Percentiles rank a stretch among this genome's conserved stretches.
Conservation (phyloP, 2,113 vertebrate species). For the Xyrauchen texanus region DNA sequence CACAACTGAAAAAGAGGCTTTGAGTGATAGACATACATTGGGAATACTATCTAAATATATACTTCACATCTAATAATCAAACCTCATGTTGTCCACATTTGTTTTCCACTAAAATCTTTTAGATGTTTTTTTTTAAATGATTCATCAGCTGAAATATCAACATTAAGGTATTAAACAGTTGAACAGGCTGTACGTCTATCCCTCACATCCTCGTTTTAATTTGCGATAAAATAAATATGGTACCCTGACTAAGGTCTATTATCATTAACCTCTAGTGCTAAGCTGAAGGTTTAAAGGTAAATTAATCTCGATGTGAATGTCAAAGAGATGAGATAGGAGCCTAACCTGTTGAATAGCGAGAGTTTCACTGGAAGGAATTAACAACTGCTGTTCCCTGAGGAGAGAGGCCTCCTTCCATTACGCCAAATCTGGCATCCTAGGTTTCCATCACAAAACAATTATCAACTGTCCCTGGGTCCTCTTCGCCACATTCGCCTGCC, state of each 20-base stretch:
- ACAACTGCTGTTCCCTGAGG: slow-evolving; percentile 58
- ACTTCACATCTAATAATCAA: no score
- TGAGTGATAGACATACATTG: no score
- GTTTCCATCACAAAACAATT: slow-evolving; percentile 56
- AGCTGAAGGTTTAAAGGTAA: slow-evolving; percentile 26
- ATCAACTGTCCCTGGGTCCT: slow-evolving; percentile 37
- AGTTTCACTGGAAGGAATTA: slow-evolving; percentile 58
- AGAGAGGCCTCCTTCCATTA: slow-evolving; percentile 43
- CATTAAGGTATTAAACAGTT: no score
- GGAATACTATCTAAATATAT: no score
- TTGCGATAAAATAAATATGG: background rate
- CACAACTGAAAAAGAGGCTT: no score
- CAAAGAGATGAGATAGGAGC: slow-evolving; percentile 19
- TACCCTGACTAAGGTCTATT: background rate
- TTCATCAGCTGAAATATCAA: no score
- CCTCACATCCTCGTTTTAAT: background rate
- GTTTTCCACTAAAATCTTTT: no score
- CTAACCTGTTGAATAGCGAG: slow-evolving; percentile 40
- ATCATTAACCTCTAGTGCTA: slow-evolving; percentile 30
- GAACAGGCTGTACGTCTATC: no score
- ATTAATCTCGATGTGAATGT: slow-evolving; percentile 35
- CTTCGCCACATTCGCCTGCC: slow-evolving; percentile 41
- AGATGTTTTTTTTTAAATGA: no score
- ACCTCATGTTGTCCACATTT: no score
- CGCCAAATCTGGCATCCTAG: slow-evolving; percentile 38